Evolutionary conservation across 2,888 invertebrate genomes (phyloP).

Genomic region (Erpobdella octoculata): DNA sequence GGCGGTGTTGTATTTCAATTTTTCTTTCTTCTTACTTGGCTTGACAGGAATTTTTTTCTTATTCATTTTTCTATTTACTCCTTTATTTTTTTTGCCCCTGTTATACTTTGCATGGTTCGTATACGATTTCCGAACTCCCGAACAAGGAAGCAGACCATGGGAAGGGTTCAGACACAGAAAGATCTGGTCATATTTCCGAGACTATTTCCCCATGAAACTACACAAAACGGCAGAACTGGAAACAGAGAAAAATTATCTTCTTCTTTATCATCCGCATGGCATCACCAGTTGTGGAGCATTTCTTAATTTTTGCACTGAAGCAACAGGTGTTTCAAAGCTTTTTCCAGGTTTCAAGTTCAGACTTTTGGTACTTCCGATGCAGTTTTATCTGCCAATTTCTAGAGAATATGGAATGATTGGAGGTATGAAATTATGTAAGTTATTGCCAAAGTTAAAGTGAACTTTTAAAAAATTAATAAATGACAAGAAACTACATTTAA

Average conservation of each 20-base stretch:
- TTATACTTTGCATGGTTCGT: slow-evolving; percentile 43
- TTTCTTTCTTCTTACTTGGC: slow-evolving; percentile 57
- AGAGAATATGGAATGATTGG: slow-evolving; percentile 61
- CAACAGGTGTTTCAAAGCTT: slow-evolving; percentile 51
- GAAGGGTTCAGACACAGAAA: slow-evolving; percentile 62
- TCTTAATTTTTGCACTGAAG: slow-evolving; percentile 68
- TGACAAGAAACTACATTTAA: too few relatives aligned
- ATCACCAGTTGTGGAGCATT: slow-evolving; percentile 72
- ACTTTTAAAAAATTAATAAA: too few relatives aligned
- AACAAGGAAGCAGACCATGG: slow-evolving; percentile 55
- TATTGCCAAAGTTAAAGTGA: too few relatives aligned
- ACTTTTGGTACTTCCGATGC: slow-evolving; percentile 63
- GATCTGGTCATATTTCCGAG: slow-evolving; percentile 63
- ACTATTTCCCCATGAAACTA: slow-evolving; percentile 77
- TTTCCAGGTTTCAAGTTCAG: slow-evolving; percentile 55
- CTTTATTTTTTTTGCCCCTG: slow-evolving; percentile 46
- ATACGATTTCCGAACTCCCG: slow-evolving; percentile 43
- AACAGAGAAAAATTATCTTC: slow-evolving; percentile 70
- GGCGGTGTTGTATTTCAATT: slow-evolving; percentile 66
- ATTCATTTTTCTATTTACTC: slow-evolving; percentile 23
- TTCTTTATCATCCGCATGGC: slow-evolving; percentile 83
- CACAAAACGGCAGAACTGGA: slow-evolving; percentile 75
- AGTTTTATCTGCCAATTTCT: slow-evolving; percentile 66
- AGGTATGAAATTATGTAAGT: slow-evolving; percentile 51
- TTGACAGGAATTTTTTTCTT: slow-evolving; percentile 43